Evolutionary conservation across 2,797 vertebrate genomes (phyloP).

Genomic region (Gymnodraco acuticeps): DNA sequence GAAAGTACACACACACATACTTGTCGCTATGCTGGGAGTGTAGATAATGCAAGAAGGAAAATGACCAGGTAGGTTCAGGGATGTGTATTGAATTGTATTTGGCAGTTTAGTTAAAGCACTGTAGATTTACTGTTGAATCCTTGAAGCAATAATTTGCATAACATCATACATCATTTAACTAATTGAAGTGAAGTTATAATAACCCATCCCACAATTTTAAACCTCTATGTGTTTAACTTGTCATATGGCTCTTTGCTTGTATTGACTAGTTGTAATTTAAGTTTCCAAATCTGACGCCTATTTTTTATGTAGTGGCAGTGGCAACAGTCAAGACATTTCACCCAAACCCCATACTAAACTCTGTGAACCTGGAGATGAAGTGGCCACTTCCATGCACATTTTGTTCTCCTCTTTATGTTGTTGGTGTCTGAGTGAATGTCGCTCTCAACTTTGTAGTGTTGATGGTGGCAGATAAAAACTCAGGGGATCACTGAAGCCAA

Average conservation of each 20-base stretch:
- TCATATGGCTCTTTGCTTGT: conserved; percentile 1
- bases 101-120: conserved; percentile 12
- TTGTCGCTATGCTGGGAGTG: conserved; percentile 39
- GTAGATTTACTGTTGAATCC: conserved; percentile 1
- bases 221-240: conserved; percentile 6
- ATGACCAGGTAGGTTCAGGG: conserved; percentile 37
- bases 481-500: background rate
- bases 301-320: background rate
- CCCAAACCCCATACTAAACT: background rate
- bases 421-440: too few relatives aligned
- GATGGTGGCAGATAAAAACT: background rate
- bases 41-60: conserved; percentile 45
- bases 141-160: conserved; percentile 1
- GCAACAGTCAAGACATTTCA: background rate
- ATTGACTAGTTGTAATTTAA: background rate
- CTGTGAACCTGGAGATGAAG: background rate
- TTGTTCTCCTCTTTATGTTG: too few relatives aligned
- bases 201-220: background rate
- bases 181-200: conserved; percentile 4
- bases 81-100: conserved; percentile 29
- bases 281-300: background rate
- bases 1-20: conserved; percentile 31
- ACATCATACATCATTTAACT: background rate
- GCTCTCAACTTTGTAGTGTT: background rate
- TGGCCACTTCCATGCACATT: too few relatives aligned